phyloP scores from a whole-genome alignment of 2,113 vertebrate species.

The Gila orcuttii region DNA sequence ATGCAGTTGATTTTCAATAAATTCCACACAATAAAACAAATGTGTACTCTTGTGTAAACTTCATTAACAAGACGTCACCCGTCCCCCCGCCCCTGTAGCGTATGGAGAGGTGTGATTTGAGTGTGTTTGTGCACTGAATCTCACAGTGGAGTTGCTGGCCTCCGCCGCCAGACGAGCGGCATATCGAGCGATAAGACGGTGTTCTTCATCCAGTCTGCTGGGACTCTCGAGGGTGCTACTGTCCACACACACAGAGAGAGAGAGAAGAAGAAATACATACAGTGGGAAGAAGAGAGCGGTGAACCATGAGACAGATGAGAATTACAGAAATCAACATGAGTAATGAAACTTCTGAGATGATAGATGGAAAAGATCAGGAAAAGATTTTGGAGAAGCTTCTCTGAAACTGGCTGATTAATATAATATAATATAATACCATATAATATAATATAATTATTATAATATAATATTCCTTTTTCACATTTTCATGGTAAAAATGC shows the following conservation, averaged over 20 bases:
- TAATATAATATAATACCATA: neutral
- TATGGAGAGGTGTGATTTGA: neutral
- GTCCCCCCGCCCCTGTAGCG: neutral
- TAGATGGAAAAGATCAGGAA: neutral
- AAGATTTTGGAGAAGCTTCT: neutral
- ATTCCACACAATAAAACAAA: slow-evolving; percentile 8
- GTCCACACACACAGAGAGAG: slow-evolving; percentile 40
- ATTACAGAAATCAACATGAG: neutral
- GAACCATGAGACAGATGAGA: neutral
- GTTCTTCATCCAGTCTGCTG: slow-evolving; percentile 91
- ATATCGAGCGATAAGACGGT: slow-evolving; percentile 91
- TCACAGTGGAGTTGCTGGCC: slow-evolving; percentile 86
- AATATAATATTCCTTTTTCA: neutral
- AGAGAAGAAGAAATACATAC: slow-evolving; percentile 24
- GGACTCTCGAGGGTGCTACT: slow-evolving; percentile 91
- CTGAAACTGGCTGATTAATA: neutral
- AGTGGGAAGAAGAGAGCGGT: slow-evolving; percentile 5
- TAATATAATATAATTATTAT: neutral
- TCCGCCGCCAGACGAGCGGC: slow-evolving; percentile 92
- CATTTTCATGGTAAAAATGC: neutral
- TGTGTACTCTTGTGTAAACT: slow-evolving; percentile 1
- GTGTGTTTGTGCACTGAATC: slow-evolving; percentile 57
- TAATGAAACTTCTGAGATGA: slow-evolving; percentile 13
- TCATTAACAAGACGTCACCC: neutral
- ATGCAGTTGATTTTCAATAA: slow-evolving; percentile 1